Evolutionary conservation across 2,113 vertebrate genomes (phyloP), one percentile per base, ranked within the genome.

Genomic region (Ceratotherium simum): DNA sequence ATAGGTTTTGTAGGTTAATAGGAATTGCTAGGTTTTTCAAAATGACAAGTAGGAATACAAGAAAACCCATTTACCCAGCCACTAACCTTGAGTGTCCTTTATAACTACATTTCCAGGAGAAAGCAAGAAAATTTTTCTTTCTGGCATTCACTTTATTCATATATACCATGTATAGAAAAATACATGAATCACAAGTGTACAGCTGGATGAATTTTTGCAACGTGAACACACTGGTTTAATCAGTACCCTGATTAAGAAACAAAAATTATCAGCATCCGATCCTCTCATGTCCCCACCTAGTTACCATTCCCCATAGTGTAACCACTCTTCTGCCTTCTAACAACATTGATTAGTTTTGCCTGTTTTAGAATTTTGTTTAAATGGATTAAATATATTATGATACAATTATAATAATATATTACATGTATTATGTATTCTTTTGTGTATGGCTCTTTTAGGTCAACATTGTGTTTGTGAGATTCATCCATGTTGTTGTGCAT

Each of bases 181-280:
- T n/a, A 65, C 58, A 84, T 65, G 12, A 92, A 94, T 92, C 46
- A 54, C 48, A 91, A 75, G 36, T 51, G 13, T 65, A 89, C 76
- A 96, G 65, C 82, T 85, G 82, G 86, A 48, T 89, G 67, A 36
- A 69, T 93, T 93, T 96, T 93, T 87, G 54, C 86, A 72, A 84
- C 93, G 65, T 91, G 86, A 91, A 85, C 90, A 91, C 27, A 69
- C 78, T 96, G 31, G 29, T 78, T 94, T 82, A 73, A 83, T 88
- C 62, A 89, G 78, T 81, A 46, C 58, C 54, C 27, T 60, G 82
- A 78, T 96, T 84, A 87, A 90, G 95, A 86, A 87, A 90, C 33
- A 82, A 64, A 92, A 92, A 64, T 64, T 72, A 88, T n/a, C 2
- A 92, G 60, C 48, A 48, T 51, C 18, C 54, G 62, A 0, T 73